Conservation (phyloP, 2,888 invertebrate species). For the Cheilosia pagana region DNA sequence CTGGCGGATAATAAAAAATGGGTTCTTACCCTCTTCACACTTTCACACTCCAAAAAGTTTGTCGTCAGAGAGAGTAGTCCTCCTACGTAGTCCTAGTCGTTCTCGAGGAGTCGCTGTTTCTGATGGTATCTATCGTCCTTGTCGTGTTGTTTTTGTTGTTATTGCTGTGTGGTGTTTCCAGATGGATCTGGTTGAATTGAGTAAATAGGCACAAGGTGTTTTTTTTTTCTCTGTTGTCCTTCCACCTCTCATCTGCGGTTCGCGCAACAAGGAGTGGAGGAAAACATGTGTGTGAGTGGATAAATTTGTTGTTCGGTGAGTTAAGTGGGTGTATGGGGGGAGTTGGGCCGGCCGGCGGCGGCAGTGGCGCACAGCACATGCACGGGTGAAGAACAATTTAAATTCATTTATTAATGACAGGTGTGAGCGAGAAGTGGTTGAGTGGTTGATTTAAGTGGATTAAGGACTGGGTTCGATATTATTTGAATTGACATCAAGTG, state of each 20-base stretch:
- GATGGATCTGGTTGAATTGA: conserved; percentile 65
- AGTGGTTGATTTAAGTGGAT: conserved; percentile 73
- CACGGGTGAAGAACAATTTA: conserved; percentile 55
- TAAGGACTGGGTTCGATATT: conserved; percentile 69
- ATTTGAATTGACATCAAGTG: conserved; percentile 71
- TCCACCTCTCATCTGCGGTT: conserved; percentile 32
- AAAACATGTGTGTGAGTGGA: conserved; percentile 45
- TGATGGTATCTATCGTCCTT: conserved; percentile 59
- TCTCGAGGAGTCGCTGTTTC: conserved; percentile 51
- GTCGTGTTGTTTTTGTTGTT: conserved; percentile 47
- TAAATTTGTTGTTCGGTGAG: conserved; percentile 35
- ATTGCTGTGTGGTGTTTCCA: conserved; percentile 36
- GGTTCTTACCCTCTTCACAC: conserved; percentile 70
- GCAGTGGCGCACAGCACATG: too few relatives aligned
- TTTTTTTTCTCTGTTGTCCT: conserved; percentile 2
- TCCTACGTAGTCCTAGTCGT: conserved; percentile 8
- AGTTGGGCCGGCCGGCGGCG: background rate
- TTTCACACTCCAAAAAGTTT: conserved; percentile 71
- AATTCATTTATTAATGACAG: conserved; percentile 75
- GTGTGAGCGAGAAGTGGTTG: conserved; percentile 72
- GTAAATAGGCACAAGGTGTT: conserved; percentile 69
- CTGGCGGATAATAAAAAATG: conserved; percentile 62
- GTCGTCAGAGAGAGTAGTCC: conserved; percentile 46
- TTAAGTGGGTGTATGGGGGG: conserved; percentile 34
- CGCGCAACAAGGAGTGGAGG: conserved; percentile 28